Evolutionary conservation across 2,888 invertebrate species (phyloP).

Genomic region (Oscheius sp.): DNA sequence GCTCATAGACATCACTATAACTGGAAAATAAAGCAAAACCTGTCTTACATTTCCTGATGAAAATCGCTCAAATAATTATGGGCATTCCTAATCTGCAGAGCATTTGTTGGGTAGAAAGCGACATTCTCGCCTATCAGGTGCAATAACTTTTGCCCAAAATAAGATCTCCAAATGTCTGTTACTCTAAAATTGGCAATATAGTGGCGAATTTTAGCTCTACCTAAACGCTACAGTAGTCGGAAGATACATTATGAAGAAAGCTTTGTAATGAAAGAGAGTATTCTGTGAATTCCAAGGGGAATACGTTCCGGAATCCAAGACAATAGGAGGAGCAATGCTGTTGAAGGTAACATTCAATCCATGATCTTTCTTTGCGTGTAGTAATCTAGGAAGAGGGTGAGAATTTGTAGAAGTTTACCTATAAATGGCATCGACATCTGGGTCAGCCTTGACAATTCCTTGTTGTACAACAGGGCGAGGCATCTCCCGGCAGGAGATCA

Average conservation of each 20-base stretch:
- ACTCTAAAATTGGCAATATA: slow-evolving; percentile 38
- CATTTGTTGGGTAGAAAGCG: slow-evolving; percentile 53
- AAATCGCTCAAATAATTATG: slow-evolving; percentile 55
- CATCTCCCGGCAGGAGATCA: slow-evolving; percentile 43
- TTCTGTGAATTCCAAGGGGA: slow-evolving; percentile 62
- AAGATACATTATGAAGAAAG: slow-evolving; percentile 56
- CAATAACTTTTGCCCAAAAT: slow-evolving; percentile 51
- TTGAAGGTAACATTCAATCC: slow-evolving; percentile 24
- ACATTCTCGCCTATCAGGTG: slow-evolving; percentile 50
- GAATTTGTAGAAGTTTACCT: slow-evolving; percentile 40
- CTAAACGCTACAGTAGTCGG: slow-evolving; percentile 56
- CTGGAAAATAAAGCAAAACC: not conserved
- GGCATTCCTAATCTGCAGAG: slow-evolving; percentile 52
- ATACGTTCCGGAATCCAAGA: slow-evolving; percentile 38
- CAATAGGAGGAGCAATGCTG: slow-evolving; percentile 16
- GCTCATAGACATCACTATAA: slow-evolving; percentile 46
- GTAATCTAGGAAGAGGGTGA: slow-evolving; percentile 41
- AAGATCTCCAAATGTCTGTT: slow-evolving; percentile 59
- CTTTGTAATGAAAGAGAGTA: slow-evolving; percentile 52
- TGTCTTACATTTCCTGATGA: slow-evolving; percentile 41
- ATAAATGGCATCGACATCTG: slow-evolving; percentile 55
- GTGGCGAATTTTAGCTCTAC: not conserved
- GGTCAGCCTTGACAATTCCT: slow-evolving; percentile 54
- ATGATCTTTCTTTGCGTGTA: slow-evolving; percentile 6
- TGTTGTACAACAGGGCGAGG: slow-evolving; percentile 52